These are phyloP conservation scores for Solea solea DNA, from an alignment of 2,113 vertebrate species.

Conservation along the genomic window DNA sequence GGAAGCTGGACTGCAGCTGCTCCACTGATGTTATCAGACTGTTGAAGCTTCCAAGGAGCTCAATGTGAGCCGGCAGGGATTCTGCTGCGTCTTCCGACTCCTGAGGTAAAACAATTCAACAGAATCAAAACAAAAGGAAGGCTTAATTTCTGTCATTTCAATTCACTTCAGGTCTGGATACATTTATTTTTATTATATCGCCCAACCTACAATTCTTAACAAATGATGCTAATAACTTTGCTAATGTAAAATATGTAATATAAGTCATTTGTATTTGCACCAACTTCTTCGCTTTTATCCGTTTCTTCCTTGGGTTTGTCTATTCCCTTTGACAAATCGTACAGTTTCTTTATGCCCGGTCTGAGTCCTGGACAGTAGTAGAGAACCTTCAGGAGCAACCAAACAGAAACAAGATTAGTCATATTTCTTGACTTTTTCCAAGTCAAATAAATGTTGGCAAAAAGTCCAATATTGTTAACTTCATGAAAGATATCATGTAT, in stretches of 20 bases:
- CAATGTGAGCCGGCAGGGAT: slow-evolving; percentile 83
- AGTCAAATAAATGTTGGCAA: no score
- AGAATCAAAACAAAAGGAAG: no score
- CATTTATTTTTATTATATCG: not conserved
- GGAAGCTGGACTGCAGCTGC: slow-evolving; percentile 93
- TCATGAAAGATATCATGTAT: no score
- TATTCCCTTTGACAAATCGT: slow-evolving; percentile 85
- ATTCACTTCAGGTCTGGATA: not conserved
- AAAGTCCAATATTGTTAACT: no score
- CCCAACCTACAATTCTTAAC: no score
- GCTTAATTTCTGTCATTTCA: not conserved
- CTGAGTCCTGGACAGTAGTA: slow-evolving; percentile 97
- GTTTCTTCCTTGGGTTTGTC: slow-evolving; percentile 85
- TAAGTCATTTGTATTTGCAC: not conserved
- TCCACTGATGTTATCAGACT: slow-evolving; percentile 92
- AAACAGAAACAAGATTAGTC: not conserved
- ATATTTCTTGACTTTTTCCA: not conserved
- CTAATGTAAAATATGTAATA: not conserved
- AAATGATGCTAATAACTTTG: not conserved
- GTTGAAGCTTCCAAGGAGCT: slow-evolving; percentile 91
- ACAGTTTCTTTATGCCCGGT: slow-evolving; percentile 90
- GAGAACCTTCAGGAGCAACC: slow-evolving; percentile 83
- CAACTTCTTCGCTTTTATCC: slow-evolving; percentile 86
- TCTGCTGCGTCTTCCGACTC: slow-evolving; percentile 79
- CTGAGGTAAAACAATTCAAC: not conserved